phyloP scores from a whole-genome alignment of 2,113 vertebrate genomes.

The Scytalopus superciliaris region DNA sequence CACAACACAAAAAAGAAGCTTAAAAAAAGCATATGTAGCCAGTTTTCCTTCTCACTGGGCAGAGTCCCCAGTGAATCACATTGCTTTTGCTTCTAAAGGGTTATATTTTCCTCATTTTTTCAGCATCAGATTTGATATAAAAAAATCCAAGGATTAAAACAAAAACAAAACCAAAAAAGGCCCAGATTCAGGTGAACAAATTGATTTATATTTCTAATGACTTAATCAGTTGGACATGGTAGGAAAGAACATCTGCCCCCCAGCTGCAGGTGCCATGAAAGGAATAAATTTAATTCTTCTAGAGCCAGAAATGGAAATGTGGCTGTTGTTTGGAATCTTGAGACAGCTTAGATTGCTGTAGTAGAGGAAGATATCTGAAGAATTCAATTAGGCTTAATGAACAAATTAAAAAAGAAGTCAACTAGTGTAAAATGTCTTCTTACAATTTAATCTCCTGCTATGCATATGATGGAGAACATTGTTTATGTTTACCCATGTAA shows the following conservation, averaged over 20 bases:
- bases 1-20: not conserved
- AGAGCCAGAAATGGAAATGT: not conserved
- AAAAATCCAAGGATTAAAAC: not conserved
- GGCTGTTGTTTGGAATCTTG: not conserved
- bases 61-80: not conserved
- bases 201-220: not conserved
- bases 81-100: not conserved
- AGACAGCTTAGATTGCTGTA: not conserved
- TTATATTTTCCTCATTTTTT: not conserved
- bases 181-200: not conserved
- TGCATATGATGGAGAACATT: not conserved
- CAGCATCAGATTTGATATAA: not conserved
- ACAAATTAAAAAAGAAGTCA: not conserved
- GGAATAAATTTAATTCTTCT: not conserved
- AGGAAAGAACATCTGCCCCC: not conserved
- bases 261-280: not conserved
- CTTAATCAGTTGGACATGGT: not conserved
- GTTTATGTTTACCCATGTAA: not conserved
- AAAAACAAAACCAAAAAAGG: not conserved
- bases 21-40: not conserved
- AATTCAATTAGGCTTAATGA: not conserved
- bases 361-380: not conserved
- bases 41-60: not conserved
- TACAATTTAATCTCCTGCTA: not conserved
- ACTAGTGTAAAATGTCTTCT: not conserved